These are phyloP conservation scores for Lepidothrix coronata DNA, from an alignment of 2,113 vertebrate species.

Conservation along the genomic window DNA sequence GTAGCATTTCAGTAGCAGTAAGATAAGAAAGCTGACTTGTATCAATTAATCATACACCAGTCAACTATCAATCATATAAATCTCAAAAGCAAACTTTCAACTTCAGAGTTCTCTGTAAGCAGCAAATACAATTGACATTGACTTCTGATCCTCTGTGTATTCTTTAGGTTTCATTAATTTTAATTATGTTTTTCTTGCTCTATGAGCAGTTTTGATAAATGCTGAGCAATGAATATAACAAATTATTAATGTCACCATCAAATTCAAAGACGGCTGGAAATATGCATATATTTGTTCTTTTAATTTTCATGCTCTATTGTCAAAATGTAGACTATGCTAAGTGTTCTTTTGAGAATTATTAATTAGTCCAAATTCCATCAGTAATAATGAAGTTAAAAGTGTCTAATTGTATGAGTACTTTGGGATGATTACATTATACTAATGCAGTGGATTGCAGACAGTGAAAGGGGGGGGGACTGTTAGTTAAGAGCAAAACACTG, in stretches of 20 bases:
- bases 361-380: background rate
- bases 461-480: background rate
- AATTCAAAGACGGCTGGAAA: constrained; percentile 35
- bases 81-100: background rate
- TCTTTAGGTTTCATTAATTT: constrained; percentile 54
- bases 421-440: background rate
- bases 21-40: background rate
- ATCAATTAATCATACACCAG: background rate
- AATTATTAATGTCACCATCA: constrained; percentile 25
- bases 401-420: background rate
- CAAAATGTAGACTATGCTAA: constrained; percentile 37
- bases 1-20: background rate
- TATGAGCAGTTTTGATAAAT: constrained; percentile 41
- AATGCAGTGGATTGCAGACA: background rate
- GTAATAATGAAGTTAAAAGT: constrained; percentile 26
- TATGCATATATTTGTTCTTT: background rate
- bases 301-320: constrained; percentile 44
- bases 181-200: constrained; percentile 42
- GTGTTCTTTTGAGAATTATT: constrained; percentile 1
- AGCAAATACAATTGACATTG: background rate
- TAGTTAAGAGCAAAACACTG: background rate
- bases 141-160: background rate
- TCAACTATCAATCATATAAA: background rate
- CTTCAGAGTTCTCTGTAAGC: background rate
- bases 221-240: constrained; percentile 14